These are phyloP conservation scores for Blennius ocellaris DNA, from an alignment of 2,113 vertebrate genomes.

Conservation along the genomic window DNA sequence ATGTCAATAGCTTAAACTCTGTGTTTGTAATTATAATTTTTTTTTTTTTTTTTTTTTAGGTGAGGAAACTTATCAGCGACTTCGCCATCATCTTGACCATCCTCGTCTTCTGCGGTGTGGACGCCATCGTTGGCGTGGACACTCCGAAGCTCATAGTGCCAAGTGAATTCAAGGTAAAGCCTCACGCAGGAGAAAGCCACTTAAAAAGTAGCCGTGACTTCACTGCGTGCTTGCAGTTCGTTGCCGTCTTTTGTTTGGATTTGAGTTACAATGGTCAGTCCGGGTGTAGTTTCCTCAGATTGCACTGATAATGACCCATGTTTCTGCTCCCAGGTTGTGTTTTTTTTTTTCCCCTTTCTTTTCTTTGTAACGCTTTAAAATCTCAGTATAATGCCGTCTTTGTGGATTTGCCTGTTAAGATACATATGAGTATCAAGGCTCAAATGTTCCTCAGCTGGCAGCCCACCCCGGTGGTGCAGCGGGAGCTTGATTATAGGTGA, in stretches of 20 bases:
- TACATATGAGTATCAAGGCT: constrained; percentile 24
- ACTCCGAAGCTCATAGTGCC: constrained; percentile 98
- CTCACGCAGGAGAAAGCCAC: neutral
- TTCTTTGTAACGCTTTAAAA: constrained; percentile 42
- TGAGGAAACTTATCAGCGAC: constrained; percentile 97
- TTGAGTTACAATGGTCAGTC: neutral
- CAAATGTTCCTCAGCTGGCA: constrained; percentile 35
- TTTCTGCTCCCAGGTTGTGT: constrained; percentile 29
- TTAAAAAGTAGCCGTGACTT: neutral
- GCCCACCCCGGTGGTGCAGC: neutral
- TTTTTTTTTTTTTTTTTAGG: constrained; percentile 75
- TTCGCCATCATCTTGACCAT: constrained; percentile 98
- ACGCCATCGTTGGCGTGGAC: constrained; percentile 94
- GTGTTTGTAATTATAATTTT: neutral
- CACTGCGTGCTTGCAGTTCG: neutral
- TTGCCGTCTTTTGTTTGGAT: neutral
- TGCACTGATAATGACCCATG: constrained; percentile 41
- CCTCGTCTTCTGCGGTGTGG: constrained; percentile 94
- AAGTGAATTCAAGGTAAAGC: constrained; percentile 95
- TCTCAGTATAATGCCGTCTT: constrained; percentile 53
- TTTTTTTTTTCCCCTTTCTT: no score
- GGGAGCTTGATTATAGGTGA: constrained; percentile 56
- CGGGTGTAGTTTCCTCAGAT: constrained; percentile 36
- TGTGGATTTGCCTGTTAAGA: constrained; percentile 27
- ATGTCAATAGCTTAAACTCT: neutral